Evolutionary conservation across 2,797 vertebrate species (phyloP).

Genomic region (Nannoperca australis): DNA sequence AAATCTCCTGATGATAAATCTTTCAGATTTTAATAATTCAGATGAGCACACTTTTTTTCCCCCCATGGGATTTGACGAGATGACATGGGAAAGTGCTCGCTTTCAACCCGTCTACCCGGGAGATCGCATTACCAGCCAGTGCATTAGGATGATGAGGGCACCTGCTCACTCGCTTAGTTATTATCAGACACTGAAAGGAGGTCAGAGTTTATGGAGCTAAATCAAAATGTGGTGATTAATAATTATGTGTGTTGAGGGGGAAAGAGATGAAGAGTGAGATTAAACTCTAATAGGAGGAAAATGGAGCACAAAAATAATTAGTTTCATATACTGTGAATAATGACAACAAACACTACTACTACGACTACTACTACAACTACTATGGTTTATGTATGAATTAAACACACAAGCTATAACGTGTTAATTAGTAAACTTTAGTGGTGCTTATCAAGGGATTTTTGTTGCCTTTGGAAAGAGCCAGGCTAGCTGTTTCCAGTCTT

Average conservation of each 20-base stretch:
- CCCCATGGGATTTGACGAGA: conserved; percentile 50
- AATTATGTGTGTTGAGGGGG: conserved; percentile 42
- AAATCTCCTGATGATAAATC: conserved; percentile 33
- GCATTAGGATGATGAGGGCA: conserved; percentile 76
- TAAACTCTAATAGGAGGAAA: conserved; percentile 10
- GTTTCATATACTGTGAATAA: conserved; percentile 32
- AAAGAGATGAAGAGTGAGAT: conserved; percentile 40
- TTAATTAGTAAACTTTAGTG: too few species aligned
- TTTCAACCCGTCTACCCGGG: conserved; percentile 40
- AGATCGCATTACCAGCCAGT: conserved; percentile 70
- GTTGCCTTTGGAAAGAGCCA: too few species aligned
- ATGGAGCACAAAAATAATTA: conserved; percentile 40
- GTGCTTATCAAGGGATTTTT: too few species aligned
- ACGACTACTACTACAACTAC: background rate
- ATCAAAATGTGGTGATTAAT: conserved; percentile 74
- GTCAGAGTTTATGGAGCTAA: conserved; percentile 49
- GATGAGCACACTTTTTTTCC: conserved; percentile 33
- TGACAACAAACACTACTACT: background rate
- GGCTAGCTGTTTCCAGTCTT: too few species aligned
- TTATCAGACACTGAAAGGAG: conserved; percentile 54
- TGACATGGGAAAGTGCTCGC: conserved; percentile 26
- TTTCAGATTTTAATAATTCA: conserved; percentile 65
- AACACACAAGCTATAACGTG: too few species aligned
- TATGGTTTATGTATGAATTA: background rate
- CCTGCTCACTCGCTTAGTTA: conserved; percentile 66